Evolutionary conservation across 23 tunicate genomes (phyloP), one percentile per base, ranked within the genome.

Genomic region (Trididemnum nubilum): DNA sequence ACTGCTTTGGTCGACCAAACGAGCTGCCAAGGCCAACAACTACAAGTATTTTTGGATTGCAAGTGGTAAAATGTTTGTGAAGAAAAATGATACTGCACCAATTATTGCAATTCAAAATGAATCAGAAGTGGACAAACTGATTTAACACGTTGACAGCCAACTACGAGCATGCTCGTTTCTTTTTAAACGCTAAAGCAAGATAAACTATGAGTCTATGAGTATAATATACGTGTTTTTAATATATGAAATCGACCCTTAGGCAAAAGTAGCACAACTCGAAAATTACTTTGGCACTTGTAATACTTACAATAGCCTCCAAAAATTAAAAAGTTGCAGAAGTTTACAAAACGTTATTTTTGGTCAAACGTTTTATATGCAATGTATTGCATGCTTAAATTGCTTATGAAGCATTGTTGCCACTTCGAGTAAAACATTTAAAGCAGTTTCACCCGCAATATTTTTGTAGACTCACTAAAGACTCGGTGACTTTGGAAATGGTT

Each of bases 381-480:
- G 33, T 24, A 4, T 67, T 7, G 31, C 31, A 30, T 2, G 12
- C 33, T 33, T 30, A 30, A 24, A 67, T 12, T 7, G n/a, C 74
- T 67, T 67, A 67, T 67, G 74, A 67, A 67, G 74, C 74, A 67
- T 67, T 67, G 74, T 33, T 67, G 74, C 38, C 74, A 30, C 74
- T n/a, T n/a, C 38, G 31, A 67, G 74, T 67, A 67, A 67, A 31
- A 67, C 25, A 30, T 38, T 7, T 30, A 33, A 67, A 67, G 38
- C 33, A 30, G 74, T n/a, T 33, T 7, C 31, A 38, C 74, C 31
- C 26, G 31, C 33, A 37, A 30, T 7, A 9, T 38, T 7, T 33
- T 9, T 12, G n/a, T n/a, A n/a, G n/a, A 12, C 74, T 67, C 38
- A 30, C 74, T 30, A 67, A 4, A 30, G 26, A 61, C 26, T 61